Evolutionary conservation across 2,113 vertebrate species (phyloP).

Genomic region (Xiphophorus hellerii): DNA sequence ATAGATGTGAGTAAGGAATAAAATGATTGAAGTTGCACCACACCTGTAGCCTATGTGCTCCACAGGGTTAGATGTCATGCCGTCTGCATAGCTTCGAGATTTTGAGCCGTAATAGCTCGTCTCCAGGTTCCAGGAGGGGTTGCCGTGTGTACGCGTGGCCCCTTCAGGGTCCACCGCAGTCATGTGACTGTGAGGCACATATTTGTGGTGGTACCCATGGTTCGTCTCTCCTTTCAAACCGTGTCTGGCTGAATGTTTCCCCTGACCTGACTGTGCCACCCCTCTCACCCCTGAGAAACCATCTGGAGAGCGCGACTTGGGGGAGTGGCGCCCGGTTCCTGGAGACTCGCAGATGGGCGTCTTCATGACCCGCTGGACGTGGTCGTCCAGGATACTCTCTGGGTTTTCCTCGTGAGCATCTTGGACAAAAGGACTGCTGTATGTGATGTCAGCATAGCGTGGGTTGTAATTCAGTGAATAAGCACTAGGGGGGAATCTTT

Average conservation of each 20-base stretch:
- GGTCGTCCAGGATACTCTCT: conserved; percentile 95
- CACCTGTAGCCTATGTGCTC: conserved; percentile 85
- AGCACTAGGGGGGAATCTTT: conserved; percentile 84
- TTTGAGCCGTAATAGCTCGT: conserved; percentile 83
- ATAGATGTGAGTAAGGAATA: background rate
- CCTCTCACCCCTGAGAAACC: conserved; percentile 77
- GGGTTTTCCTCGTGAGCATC: conserved; percentile 96
- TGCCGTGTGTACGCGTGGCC: conserved; percentile 76
- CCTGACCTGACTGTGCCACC: conserved; percentile 72
- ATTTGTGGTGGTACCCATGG: conserved; percentile 88
- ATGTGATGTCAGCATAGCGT: conserved; percentile 85
- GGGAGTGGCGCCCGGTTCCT: conserved; percentile 87
- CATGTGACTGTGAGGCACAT: conserved; percentile 85
- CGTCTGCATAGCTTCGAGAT: conserved; percentile 85
- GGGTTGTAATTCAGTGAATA: conserved; percentile 85
- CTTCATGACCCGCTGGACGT: conserved; percentile 96
- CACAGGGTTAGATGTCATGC: conserved; percentile 59
- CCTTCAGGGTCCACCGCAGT: conserved; percentile 84
- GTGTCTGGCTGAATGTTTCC: conserved; percentile 83
- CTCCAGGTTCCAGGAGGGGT: conserved; percentile 84
- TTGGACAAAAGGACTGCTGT: conserved; percentile 77
- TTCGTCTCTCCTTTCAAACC: conserved; percentile 81
- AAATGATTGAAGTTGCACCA: background rate
- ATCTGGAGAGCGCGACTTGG: conserved; percentile 89
- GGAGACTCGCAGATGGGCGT: conserved; percentile 94